These are phyloP conservation scores for Xestia sexstrigata DNA, from an alignment of 2,888 invertebrate species.

Conservation along the genomic window DNA sequence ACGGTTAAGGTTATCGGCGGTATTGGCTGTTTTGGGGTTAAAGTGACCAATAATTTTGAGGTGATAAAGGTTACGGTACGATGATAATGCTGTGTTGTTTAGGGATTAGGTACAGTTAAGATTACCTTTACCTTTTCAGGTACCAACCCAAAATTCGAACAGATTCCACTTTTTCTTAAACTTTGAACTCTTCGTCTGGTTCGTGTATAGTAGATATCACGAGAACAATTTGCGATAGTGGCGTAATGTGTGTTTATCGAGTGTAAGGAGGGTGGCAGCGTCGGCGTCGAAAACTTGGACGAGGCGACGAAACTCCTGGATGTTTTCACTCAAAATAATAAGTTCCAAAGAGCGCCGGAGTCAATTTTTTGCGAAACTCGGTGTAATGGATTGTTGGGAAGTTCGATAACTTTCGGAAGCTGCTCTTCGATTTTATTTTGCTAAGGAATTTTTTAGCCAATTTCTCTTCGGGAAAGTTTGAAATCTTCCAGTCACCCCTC, in stretches of 20 bases:
- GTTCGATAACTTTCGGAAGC: conserved; percentile 90
- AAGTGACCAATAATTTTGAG: conserved; percentile 17
- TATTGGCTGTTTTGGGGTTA: conserved; percentile 38
- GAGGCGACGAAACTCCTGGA: conserved; percentile 85
- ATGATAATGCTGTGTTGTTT: conserved; percentile 8
- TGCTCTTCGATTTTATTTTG: conserved; percentile 89
- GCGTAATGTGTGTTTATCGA: conserved; percentile 72
- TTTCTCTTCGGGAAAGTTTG: conserved; percentile 87
- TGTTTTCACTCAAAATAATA: conserved; percentile 90
- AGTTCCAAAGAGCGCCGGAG: conserved; percentile 82
- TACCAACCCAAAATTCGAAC: neutral
- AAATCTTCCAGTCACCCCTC: conserved; percentile 87
- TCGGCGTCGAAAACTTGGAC: conserved; percentile 76
- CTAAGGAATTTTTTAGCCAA: conserved; percentile 89
- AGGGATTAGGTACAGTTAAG: neutral
- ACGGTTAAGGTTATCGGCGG: conserved; percentile 59
- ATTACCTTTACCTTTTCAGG: neutral
- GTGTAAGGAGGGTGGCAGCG: conserved; percentile 72
- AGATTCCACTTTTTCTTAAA: neutral
- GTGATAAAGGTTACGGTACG: conserved; percentile 16
- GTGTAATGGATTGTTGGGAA: conserved; percentile 90
- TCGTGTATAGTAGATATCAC: conserved; percentile 27
- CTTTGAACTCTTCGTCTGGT: conserved; percentile 3
- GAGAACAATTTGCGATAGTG: conserved; percentile 63
- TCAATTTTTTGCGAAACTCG: conserved; percentile 89